These are phyloP conservation scores for Drosophila sulfurigaster DNA, from an alignment of 1,140 invertebrate genomes.

Conservation along the genomic window DNA sequence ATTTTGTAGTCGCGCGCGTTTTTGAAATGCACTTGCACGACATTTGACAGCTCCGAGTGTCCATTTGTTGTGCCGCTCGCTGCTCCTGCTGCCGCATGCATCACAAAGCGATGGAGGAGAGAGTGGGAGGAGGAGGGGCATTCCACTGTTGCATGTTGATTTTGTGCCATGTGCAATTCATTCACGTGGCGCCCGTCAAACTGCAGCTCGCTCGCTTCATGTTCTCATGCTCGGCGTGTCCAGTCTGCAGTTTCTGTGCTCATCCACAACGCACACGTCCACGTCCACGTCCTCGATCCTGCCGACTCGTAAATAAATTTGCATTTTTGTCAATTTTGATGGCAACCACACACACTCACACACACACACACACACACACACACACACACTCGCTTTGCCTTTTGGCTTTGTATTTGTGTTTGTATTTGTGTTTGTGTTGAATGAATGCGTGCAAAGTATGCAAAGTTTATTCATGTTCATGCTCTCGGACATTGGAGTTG, in stretches of 20 bases:
- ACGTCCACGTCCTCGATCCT: constrained; percentile 50
- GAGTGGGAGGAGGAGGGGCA: constrained; percentile 2
- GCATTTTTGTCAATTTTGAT: constrained; percentile 82
- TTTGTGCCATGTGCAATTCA: constrained; percentile 68
- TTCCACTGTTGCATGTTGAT: constrained; percentile 67
- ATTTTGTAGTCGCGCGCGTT: constrained; percentile 70
- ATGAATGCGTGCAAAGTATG: constrained; percentile 55
- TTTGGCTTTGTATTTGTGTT: constrained; percentile 2
- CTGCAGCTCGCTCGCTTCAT: background rate
- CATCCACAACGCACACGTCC: background rate
- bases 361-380: constrained; percentile 1
- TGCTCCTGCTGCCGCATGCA: background rate
- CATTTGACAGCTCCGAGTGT: constrained; percentile 77
- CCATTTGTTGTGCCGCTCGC: constrained; percentile 37
- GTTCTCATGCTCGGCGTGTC: background rate
- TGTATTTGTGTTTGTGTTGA: background rate
- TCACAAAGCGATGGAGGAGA: background rate
- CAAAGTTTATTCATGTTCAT: constrained; percentile 61
- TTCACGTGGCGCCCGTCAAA: constrained; percentile 58
- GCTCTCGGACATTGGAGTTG: background rate
- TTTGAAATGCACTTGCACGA: constrained; percentile 77
- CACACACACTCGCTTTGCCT: constrained; percentile 1
- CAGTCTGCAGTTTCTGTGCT: background rate
- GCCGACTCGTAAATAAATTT: constrained; percentile 80
- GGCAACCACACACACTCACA: constrained; percentile 51